phyloP scores from a whole-genome alignment of 2,888 invertebrate genomes.

The Pollenia amentaria region DNA sequence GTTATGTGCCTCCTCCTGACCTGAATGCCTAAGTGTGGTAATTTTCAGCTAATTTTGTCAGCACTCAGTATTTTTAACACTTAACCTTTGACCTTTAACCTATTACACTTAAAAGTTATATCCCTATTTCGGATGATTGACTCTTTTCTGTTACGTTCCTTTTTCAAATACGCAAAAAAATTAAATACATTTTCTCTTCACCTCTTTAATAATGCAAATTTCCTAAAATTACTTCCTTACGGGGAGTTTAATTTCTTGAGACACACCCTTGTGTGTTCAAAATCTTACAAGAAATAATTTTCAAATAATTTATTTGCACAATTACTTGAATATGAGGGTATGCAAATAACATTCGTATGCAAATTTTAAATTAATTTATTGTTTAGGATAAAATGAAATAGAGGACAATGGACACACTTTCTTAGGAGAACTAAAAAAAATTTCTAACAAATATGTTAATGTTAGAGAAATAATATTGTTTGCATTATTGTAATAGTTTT shows the following conservation, averaged over 20 bases:
- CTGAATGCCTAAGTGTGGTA: too few relatives aligned
- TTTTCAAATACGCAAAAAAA: too few relatives aligned
- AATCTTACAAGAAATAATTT: not conserved
- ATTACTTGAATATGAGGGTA: slow-evolving; percentile 11
- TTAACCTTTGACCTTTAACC: not conserved
- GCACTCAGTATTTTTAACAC: not conserved
- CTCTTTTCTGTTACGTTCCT: not conserved
- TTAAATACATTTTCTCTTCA: not conserved
- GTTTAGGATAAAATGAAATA: slow-evolving; percentile 24
- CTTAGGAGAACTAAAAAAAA: not conserved
- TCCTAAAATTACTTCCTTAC: not conserved
- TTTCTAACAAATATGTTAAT: not conserved
- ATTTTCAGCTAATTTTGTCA: too few relatives aligned
- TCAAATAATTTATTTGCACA: slow-evolving; percentile 11
- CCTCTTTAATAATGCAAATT: not conserved
- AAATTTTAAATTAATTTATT: slow-evolving; percentile 30
- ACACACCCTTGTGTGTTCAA: not conserved
- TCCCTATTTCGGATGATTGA: too few relatives aligned
- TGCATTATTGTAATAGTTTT: too few relatives aligned
- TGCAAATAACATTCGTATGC: slow-evolving; percentile 3
- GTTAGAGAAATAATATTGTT: not conserved
- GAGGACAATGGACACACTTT: not conserved
- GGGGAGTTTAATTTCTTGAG: not conserved
- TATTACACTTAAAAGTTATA: too few relatives aligned
- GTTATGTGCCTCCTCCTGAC: too few relatives aligned